Evolutionary conservation across 1,140 invertebrate species (phyloP), one percentile per base, ranked within the genome.

Genomic region (Dendrolimus kikuchii): DNA sequence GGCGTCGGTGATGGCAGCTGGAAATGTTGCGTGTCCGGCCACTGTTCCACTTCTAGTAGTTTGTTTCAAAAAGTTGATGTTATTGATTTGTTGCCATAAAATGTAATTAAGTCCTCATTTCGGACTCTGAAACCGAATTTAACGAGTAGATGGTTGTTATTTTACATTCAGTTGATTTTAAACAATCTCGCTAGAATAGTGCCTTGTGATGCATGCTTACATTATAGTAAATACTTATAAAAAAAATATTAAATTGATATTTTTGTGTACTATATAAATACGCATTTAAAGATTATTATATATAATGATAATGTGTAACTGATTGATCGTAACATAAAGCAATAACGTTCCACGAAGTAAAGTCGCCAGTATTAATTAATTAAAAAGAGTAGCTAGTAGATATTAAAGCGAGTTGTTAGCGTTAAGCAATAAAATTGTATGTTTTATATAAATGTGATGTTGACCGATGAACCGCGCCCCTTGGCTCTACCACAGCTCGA

Each of bases 151-250:
- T 63, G 66, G 71, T 77, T 62, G 66, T 72, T 62, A 48, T 46
- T 59, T 71, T 77, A 58, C 75, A 75, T 74, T 66, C 59, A 10
- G 46, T 73, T 79, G 61, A 64, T 79, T 71, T 68, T 61, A 71
- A 55, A 59, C 65, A 75, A 76, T 86, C 75, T 82, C 77, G 74
- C 82, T 86, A 86, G 82, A 74, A 80, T 86, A 86, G 82, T 86
- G 82, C 82, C 82, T 86, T 86, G 80, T 79, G 74, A 82, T 71
- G 76, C 79, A 86, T 83, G 82, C 82, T 83, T 86, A 81, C 69
- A 58, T 52, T 67, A 71, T 70, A 70, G 61, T 71, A 70, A 69
- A 69, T 60, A 68, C 62, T 53, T 60, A 65, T 69, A 60, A 72
- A 59, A 69, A 70, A 67, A 49, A 64, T 67, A 71, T 71, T 68